Conservation (phyloP, 1,140 invertebrate genomes). For the Riptortus pedestris region DNA sequence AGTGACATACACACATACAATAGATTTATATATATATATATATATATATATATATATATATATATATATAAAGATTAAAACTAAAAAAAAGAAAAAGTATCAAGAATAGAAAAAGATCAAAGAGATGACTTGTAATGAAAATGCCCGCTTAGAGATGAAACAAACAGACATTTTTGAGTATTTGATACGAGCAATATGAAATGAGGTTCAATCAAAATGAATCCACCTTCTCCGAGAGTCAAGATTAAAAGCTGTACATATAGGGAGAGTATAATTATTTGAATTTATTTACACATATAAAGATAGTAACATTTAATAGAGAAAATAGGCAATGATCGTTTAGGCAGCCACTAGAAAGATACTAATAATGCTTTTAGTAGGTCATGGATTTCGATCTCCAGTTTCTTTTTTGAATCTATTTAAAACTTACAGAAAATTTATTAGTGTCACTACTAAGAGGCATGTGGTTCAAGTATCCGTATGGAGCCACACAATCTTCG, state of each 20-base stretch:
- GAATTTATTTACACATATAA: not conserved
- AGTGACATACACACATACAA: too few species aligned
- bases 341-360: not conserved
- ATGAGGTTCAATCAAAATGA: not conserved
- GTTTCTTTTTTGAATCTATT: not conserved
- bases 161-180: too few species aligned
- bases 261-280: not conserved
- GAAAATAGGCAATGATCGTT: not conserved
- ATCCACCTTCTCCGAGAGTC: not conserved
- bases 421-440: conserved; percentile 36
- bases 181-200: too few species aligned
- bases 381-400: not conserved
- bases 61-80: too few species aligned
- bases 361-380: not conserved
- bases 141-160: too few species aligned
- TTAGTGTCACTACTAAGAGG: conserved; percentile 36
- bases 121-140: too few species aligned
- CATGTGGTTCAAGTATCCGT: conserved; percentile 42
- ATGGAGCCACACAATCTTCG: conserved; percentile 38
- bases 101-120: too few species aligned
- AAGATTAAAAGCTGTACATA: not conserved
- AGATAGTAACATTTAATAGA: too few species aligned
- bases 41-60: too few species aligned
- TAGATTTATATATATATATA: too few species aligned
- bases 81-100: too few species aligned